Evolutionary conservation across 2,888 invertebrate genomes (phyloP).

Genomic region (Exocentrus adspersus): DNA sequence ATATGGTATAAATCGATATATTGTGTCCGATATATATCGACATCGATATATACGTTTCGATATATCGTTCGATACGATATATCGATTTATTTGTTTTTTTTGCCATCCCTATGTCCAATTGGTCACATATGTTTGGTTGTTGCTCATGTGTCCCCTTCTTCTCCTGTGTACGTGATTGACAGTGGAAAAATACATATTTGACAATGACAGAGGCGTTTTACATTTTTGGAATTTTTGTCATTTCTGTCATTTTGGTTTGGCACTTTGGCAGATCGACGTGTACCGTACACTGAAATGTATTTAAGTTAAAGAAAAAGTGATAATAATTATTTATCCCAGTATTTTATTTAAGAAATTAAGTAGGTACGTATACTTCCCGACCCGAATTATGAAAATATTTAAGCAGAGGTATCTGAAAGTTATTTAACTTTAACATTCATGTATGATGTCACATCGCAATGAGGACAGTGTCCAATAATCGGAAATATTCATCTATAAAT

Average conservation of each 20-base stretch:
- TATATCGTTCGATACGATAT: too few species aligned
- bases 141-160: too few species aligned
- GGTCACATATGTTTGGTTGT: too few species aligned
- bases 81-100: too few species aligned
- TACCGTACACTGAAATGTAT: conserved; percentile 42
- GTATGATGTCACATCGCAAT: not conserved
- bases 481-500: not conserved
- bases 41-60: too few species aligned
- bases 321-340: conserved; percentile 27
- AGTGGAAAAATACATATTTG: too few species aligned
- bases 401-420: too few species aligned
- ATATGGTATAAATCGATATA: too few species aligned
- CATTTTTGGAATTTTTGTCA: not conserved
- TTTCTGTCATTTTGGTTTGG: conserved; percentile 6
- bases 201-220: too few species aligned
- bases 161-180: too few species aligned
- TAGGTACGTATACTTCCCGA: conserved; percentile 28
- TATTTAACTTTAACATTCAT: not conserved
- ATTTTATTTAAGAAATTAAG: conserved; percentile 22
- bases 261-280: conserved; percentile 36
- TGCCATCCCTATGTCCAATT: too few species aligned
- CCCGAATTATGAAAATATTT: not conserved
- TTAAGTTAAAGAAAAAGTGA: conserved; percentile 32
- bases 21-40: too few species aligned
- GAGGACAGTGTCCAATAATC: not conserved